Base-by-base conservation (phyloP, 2,113 vertebrate genomes). In the Brachypteracias leptosomus region DNA sequence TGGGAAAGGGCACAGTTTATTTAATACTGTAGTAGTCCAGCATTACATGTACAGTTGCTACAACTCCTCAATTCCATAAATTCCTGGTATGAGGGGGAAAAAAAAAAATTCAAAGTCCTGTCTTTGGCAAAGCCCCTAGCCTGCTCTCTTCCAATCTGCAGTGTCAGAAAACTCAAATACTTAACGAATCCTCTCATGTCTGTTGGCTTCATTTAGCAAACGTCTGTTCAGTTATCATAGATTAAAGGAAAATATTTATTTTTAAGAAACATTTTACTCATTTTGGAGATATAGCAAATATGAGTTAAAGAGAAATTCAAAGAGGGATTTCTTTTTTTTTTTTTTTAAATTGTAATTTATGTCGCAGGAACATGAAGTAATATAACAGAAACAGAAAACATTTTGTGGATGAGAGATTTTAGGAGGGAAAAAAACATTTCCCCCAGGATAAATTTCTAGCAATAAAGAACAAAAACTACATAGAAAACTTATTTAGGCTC, bases 201-300 rank as follows among this genome's bases (percentile, higher is more conserved):
- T 96, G 57, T 95, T 97, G 95, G 92, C 95, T 97, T 89, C 92
- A 76, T 96, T 93, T 96, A 90, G 44, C 83, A 94, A 95, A 85
- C 95, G 92, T 95, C 95, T 97, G 93, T 97, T 97, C 95, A 79
- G 92, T 84, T 92, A 96, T 58, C 80, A 16, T 87, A 74, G 88
- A 94, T 93, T 96, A 94, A 82, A 95, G 93, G 86, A 84, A 97
- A 95, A 95, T 96, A 96, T 97, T 94, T 94, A 96, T 92, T 94
- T 76, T 71, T 3, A 2, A 67, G 90, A 88, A 65, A 31, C 31
- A 49, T 89, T 77, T 88, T 88, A 81, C 49, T 86, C 57, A 62
- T 95, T 93, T 94, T 85, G 24, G 88, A 89, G 85, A 89, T 94
- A 86, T 0, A 88, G 79, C 52, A 67, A 88, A 93, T 86, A 81